A percentile compares a stretch with the other conserved stretches of the same genome.
Conservation (phyloP, 2,797 vertebrate genomes). For the Macrochelys suwanniensis region DNA sequence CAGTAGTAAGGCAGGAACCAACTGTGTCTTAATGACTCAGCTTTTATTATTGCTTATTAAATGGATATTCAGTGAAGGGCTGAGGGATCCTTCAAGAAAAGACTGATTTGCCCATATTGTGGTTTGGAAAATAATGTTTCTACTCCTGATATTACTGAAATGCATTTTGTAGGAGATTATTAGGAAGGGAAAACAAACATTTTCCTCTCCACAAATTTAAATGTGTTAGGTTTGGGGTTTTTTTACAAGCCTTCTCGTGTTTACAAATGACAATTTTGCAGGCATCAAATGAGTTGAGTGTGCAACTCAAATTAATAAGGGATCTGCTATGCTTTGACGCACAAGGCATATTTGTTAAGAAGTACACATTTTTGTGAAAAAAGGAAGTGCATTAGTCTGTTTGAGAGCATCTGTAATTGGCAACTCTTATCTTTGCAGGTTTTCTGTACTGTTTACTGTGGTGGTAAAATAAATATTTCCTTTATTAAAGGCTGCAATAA, state of each 20-base stretch:
- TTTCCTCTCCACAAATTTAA: no score
- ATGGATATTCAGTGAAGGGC: background rate
- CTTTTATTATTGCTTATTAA: background rate
- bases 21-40: background rate
- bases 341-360: background rate
- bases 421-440: background rate
- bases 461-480: background rate
- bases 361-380: background rate
- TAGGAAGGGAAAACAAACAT: background rate
- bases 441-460: background rate
- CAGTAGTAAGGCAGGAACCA: background rate
- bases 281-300: background rate
- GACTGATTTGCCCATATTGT: background rate
- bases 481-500: no score
- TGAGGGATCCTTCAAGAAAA: slow-evolving; percentile 4
- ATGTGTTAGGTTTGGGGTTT: background rate
- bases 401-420: background rate
- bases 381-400: background rate
- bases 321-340: background rate
- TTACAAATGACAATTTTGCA: background rate
- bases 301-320: background rate
- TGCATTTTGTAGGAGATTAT: background rate
- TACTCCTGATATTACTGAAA: background rate
- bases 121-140: background rate
- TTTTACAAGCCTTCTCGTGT: background rate